Base-by-base conservation (phyloP, 2,113 vertebrate genomes). In the Haemorhous mexicanus region DNA sequence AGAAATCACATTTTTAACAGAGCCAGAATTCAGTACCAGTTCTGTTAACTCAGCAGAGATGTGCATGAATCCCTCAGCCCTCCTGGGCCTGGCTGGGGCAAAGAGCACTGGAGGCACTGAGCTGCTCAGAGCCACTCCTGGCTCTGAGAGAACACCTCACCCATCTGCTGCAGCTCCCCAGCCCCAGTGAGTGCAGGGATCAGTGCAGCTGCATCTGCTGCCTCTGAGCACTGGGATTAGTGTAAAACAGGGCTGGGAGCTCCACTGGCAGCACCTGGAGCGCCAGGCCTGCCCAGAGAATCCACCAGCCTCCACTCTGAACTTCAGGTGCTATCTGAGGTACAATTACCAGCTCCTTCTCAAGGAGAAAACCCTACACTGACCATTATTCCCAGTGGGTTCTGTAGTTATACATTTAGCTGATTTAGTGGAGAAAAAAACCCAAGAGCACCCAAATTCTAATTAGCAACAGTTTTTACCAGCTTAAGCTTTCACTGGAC, bases 401-500 rank as follows among this genome's bases (percentile, higher is more conserved):
- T 56, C 19, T 69, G 46, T n/a, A 80, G 39, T 39, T 41, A 13
- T 0, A 76, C 8, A 12, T 28, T 70, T 81, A 80, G 80, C 47
- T 78, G 50, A 75, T 56, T 63, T 64, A 73, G 78, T 46, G 46
- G 18, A 37, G 18, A 3, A 47, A 59, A 50, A 56, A 53, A 39
- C 46, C 53, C 46, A 15, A 59, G 59, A 41, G 7, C 64, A 72
- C 53, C 70, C 74, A 79, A 46, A 94, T 19, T 52, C 44, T 72
- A 59, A 64, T 84, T 35, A 88, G 58, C 63, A 88, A 91, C 39
- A 75, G n/a, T 79, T 85, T 78, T 91, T 30, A 94, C 53, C 79
- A 90, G 64, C 53, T 87, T 41, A 79, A 90, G 75, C 83, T 96
- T 92, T 67, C 73, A 63, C 88, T 90, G n/a, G 85, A 93, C 59